Conservation (phyloP, 1,140 invertebrate genomes). For the Hyles vespertilio region DNA sequence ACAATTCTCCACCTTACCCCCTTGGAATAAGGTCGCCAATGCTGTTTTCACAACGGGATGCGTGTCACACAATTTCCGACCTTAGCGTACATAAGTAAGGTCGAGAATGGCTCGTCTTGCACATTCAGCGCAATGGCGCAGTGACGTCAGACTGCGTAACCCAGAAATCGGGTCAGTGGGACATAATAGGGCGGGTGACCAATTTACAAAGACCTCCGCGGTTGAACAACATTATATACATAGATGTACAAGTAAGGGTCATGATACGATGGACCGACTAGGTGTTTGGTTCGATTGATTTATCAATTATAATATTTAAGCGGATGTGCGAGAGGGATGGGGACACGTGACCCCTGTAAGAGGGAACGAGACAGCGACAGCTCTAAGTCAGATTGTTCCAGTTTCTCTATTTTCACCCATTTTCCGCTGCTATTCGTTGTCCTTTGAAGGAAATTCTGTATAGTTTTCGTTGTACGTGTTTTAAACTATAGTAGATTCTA, state of each 20-base stretch:
- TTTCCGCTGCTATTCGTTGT: too few species aligned
- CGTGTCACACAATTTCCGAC: neutral
- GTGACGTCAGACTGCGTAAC: slow-evolving; percentile 30
- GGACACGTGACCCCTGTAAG: neutral
- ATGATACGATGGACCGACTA: neutral
- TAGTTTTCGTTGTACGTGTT: too few species aligned
- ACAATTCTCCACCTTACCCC: too few species aligned
- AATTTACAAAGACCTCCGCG: slow-evolving; percentile 13
- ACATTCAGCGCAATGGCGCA: slow-evolving; percentile 20
- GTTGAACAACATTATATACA: slow-evolving; percentile 1
- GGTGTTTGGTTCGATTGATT: slow-evolving; percentile 1
- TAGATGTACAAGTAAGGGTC: too few species aligned
- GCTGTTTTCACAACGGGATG: neutral
- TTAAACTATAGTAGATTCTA: too few species aligned
- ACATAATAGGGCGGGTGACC: slow-evolving; percentile 8
- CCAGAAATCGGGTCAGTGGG: slow-evolving; percentile 23
- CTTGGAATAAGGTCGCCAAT: too few species aligned
- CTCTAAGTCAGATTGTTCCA: too few species aligned
- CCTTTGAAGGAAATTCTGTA: too few species aligned
- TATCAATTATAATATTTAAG: slow-evolving; percentile 1
- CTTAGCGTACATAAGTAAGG: neutral
- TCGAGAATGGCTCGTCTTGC: too few species aligned
- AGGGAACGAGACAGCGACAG: too few species aligned
- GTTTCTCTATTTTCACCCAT: too few species aligned
- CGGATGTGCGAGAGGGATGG: neutral